A percentile compares a stretch with the other conserved stretches of the same genome.
Evolutionary conservation across 1,140 invertebrate species (phyloP).

Genomic region (Mizuhopecten yessoensis): DNA sequence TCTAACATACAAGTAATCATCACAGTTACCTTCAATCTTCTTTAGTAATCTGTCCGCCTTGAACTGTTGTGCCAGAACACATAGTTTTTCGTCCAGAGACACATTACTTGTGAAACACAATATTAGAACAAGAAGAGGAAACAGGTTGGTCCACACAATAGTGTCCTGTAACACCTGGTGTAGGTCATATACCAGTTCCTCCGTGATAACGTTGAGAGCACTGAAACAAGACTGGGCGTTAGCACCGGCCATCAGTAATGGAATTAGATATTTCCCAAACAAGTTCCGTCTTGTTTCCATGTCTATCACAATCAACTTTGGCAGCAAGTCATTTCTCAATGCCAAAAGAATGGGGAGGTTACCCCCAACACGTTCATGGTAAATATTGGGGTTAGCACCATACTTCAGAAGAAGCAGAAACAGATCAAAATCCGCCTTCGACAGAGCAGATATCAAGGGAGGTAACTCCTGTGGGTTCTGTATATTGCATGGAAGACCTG

Average conservation of each 20-base stretch:
- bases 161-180: conserved; percentile 42
- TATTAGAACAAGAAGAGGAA: conserved; percentile 53
- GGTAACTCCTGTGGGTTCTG: conserved; percentile 66
- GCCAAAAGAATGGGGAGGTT: conserved; percentile 74
- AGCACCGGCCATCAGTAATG: conserved; percentile 64
- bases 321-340: conserved; percentile 65
- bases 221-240: conserved; percentile 65
- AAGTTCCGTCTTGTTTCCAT: conserved; percentile 49
- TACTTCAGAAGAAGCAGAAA: conserved; percentile 70
- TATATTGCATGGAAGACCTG: conserved; percentile 62
- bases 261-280: conserved; percentile 65
- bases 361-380: conserved; percentile 66
- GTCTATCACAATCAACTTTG: conserved; percentile 43
- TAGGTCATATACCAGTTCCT: conserved; percentile 41
- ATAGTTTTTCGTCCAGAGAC: conserved; percentile 41
- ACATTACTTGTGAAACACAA: conserved; percentile 58
- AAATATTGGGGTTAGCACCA: conserved; percentile 72
- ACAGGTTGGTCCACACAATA: conserved; percentile 38
- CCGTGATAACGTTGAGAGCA: conserved; percentile 39
- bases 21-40: conserved; percentile 56
- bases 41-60: conserved; percentile 41
- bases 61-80: not conserved
- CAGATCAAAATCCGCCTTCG: conserved; percentile 62
- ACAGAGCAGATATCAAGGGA: conserved; percentile 71
- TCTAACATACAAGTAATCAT: too few relatives aligned